Evolutionary conservation across 2,888 invertebrate genomes (phyloP), one percentile per base, ranked within the genome.

Genomic region (Epiblema foenella): DNA sequence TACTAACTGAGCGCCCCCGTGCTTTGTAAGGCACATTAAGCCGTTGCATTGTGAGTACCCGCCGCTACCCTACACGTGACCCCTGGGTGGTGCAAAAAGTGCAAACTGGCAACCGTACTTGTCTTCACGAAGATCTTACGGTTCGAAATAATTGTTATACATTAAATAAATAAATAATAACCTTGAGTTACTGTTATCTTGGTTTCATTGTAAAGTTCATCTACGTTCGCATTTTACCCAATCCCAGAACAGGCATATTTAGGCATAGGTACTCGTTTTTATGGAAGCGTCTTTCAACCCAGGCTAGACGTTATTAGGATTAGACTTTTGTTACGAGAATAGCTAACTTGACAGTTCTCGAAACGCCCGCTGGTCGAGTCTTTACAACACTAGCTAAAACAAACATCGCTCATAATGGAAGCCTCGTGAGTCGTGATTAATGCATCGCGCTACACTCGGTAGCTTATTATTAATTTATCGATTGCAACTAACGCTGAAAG

Each of bases 371-470:
- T 5, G 7, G 7, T 46, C 46, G n/a, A 46, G n/a, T 46, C n/a
- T n/a, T n/a, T 15, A 46, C 46, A 46, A 7, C 46, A 46, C 46
- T 46, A 46, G 46, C 46, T n/a, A 81, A 82, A 83, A 79, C 85
- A 85, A 87, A 86, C 84, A 85, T 74, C 75, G 79, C 75, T 75
- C 72, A 80, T 84, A 81, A 83, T 81, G 79, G 82, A 83, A 79
- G 77, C 74, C 77, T 76, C 72, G 76, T 85, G 84, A 85, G 77
- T 76, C 72, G 76, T 85, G 84, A 85, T 85, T 84, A 80, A 85
- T 85, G 80, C 79, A 81, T 79, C 75, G 79, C 78, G 63, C 76
- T 79, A 79, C 80, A 78, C 73, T 73, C 75, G 75, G 69, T 75
- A 72, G 69, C 64, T 74, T 57, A 72, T 74, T 73, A 73, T 74